Evolutionary conservation across 2,113 vertebrate species (phyloP).

Genomic region (Odontesthes bonariensis): DNA sequence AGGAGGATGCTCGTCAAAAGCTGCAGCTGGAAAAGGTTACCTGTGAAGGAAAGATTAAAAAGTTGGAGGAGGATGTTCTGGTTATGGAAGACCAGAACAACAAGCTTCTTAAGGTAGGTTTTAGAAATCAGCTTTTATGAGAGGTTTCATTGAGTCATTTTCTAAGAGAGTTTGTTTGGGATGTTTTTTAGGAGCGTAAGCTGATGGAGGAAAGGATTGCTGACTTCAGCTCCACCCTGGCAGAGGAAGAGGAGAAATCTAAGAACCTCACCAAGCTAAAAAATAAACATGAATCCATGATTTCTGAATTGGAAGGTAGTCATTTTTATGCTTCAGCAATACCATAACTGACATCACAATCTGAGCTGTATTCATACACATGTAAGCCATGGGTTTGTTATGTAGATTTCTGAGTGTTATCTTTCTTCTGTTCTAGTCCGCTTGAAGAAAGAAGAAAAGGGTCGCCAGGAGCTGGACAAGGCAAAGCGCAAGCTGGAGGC

Average conservation of each 20-base stretch:
- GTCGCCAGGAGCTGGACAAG: constrained; percentile 94
- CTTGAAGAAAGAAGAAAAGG: constrained; percentile 96
- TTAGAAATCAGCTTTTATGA: background rate
- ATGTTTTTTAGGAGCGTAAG: constrained; percentile 89
- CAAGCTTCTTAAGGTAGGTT: constrained; percentile 89
- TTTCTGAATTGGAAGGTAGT: constrained; percentile 96
- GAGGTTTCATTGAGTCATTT: background rate
- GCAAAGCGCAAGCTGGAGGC: constrained; percentile 94
- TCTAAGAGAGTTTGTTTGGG: background rate
- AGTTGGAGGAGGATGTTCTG: constrained; percentile 94
- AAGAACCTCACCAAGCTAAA: constrained; percentile 97
- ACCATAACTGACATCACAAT: background rate
- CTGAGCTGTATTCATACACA: background rate
- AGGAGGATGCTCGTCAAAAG: constrained; percentile 94
- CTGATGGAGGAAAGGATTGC: constrained; percentile 92
- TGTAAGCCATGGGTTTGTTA: background rate
- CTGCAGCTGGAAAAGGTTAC: constrained; percentile 96
- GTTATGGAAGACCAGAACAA: constrained; percentile 96
- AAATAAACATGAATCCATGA: constrained; percentile 98
- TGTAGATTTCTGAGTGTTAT: background rate
- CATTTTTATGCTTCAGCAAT: background rate
- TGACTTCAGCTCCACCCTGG: constrained; percentile 92
- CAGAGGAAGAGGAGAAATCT: constrained; percentile 97
- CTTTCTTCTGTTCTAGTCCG: constrained; percentile 79
- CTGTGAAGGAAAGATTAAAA: constrained; percentile 94